Percentiles rank a stretch among this genome's conserved stretches.
phyloP scores from a whole-genome alignment of 2,113 vertebrate genomes.

The Leuciscus idus region DNA sequence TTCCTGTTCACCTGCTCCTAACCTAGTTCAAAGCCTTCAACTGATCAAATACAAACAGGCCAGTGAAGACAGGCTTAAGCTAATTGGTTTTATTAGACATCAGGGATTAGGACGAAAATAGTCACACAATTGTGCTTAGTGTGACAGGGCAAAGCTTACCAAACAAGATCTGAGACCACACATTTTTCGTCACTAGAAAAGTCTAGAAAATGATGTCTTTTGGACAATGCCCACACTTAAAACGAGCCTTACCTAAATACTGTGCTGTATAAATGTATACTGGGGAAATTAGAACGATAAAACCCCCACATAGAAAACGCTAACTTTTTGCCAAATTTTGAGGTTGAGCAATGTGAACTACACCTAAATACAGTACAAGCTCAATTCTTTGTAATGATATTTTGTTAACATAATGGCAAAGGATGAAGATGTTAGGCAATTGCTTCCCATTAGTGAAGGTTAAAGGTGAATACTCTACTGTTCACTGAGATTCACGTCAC shows the following conservation, averaged over 20 bases:
- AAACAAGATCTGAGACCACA: slow-evolving; percentile 52
- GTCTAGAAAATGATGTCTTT: neutral
- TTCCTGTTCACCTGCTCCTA: neutral
- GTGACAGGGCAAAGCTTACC: slow-evolving; percentile 51
- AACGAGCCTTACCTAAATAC: neutral
- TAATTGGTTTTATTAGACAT: slow-evolving; percentile 54
- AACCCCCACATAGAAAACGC: neutral
- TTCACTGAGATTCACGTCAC: neutral
- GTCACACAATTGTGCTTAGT: slow-evolving; percentile 41
- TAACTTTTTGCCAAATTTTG: neutral
- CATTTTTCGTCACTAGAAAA: slow-evolving; percentile 1
- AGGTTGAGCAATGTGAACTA: neutral
- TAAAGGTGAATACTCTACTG: neutral
- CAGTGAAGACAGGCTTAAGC: slow-evolving; percentile 48
- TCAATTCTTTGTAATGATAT: neutral
- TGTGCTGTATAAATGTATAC: neutral
- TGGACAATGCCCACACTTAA: neutral
- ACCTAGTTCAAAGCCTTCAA: neutral
- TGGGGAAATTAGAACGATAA: neutral
- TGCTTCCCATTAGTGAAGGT: slow-evolving; percentile 3
- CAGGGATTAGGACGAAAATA: slow-evolving; percentile 45
- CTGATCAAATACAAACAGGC: slow-evolving; percentile 33
- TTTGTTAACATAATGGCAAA: neutral
- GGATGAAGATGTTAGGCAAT: neutral
- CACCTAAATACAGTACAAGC: neutral